Evolutionary conservation across 30 jellyfish, hydroid and myxozoan genomes (phyloP), one percentile per base, ranked within the genome.

Genomic region (Cassiopea andromeda): DNA sequence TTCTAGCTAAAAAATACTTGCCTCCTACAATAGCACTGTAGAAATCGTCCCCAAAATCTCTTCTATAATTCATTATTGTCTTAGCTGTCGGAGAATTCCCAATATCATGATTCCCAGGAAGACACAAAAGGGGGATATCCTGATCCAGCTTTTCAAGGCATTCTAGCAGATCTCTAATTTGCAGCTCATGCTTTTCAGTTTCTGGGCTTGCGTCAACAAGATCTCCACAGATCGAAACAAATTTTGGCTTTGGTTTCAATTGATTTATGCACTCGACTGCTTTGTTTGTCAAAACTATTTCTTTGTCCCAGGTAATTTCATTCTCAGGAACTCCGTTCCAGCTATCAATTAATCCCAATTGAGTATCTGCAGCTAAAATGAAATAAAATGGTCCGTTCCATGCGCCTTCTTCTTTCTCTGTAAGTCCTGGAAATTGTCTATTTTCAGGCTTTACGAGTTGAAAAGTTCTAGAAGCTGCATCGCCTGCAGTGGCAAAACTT

Each of bases 61-160:
- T 81, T 19, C 60, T 80, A 49, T 94, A 94, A 58, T 70, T 87
- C 45, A 81, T 61, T 14, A 94, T 47, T 1, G 97, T 69, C 60
- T 87, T 97, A 15, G 44, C 83, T 2, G 99, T 94, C 13, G 99
- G 98, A 3, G 83, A 46, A 87, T 94, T 91, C 14, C 99, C 99
- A 86, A 94, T 91, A 64, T 94, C 99, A 78, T 94, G 99, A 68
- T 94, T 94, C 15, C 99, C 99, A 77, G 98, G 94, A 80, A 90
- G 97, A 87, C 98, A 90, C 2, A 91, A 60, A 27, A 94, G 78
- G 8, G 97, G 98, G 72, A 94, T 91, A 12, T 85, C 91, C 3
- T 72, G 76, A 48, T 94, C 93, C 12, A 94, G 84, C 4, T 73
- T 80, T 77, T 87, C 57, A 17, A 94, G 73, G 15, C 93, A 72